Base-by-base conservation (phyloP, 2,888 invertebrate genomes). In the Drosophila demipolita region DNA sequence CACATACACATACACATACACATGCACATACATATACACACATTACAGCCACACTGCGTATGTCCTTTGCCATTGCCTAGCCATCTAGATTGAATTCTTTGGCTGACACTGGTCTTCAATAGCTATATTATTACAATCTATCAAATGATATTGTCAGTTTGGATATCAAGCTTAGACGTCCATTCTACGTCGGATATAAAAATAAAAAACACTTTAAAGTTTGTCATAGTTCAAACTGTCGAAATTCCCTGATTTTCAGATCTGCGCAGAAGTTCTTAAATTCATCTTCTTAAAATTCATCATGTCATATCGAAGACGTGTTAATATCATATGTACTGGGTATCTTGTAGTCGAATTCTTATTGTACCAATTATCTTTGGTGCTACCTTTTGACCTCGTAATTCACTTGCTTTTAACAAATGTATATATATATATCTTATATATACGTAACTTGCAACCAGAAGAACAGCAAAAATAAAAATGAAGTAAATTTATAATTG, bases 21-120 rank as follows among this genome's bases (percentile, higher is more conserved):
- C 23, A 23, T 23, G 1, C 23, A 23, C 23, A 23, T 23, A 23
- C 23, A 23, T 1, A 23, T 23, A 23, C 23, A 40, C 40, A 38
- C 48, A 54, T 63, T 65, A 32, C 67, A 68, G 62, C 26, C 55
- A 29, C 55, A 29, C 33, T 57, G 38, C 9, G 48, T 52, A 20
- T 20, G 33, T 73, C 20, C 15, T 45, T 20, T 78, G 62, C 36
- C 80, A 36, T 67, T 76, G 76, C 72, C 64, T 78, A 72, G 76
- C 65, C 72, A 78, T 62, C 53, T 68, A 58, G 67, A 78, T 80
- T 76, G 76, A 76, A 76, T 80, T 66, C 77, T 57, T 62, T 20
- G 60, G 45, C 23, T 38, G 63, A 60, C 62, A 52, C 15, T 42
- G 36, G 68, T 61, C 65, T 57, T 11, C 40, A 52, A 48, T 55